Percentiles rank a stretch among this genome's conserved stretches.
phyloP scores from a whole-genome alignment of 2,888 invertebrate species.

The Dioctria rufipes region DNA sequence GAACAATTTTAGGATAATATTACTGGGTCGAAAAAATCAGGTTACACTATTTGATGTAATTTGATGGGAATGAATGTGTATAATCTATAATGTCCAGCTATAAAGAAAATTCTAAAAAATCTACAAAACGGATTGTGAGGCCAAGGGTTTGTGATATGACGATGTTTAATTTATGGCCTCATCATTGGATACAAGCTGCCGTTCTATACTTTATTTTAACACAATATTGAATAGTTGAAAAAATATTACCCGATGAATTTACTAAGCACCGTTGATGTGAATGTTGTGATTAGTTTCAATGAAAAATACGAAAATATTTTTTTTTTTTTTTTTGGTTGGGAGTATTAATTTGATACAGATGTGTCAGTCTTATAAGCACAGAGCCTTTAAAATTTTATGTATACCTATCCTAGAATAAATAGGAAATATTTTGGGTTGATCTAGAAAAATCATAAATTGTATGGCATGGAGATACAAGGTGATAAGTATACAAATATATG shows the following conservation, averaged over 20 bases:
- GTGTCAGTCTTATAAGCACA: too few species aligned
- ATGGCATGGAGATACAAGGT: too few species aligned
- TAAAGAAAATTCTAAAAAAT: neutral
- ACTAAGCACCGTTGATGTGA: slow-evolving; percentile 26
- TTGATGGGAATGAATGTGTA: neutral
- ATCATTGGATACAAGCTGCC: slow-evolving; percentile 44
- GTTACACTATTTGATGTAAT: neutral
- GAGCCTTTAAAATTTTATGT: too few species aligned
- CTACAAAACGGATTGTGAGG: neutral
- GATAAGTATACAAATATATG: too few species aligned
- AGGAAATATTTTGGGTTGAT: too few species aligned
- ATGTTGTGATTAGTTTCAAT: too few species aligned
- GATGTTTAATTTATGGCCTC: neutral
- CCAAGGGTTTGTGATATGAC: slow-evolving; percentile 6
- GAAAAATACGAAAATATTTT: too few species aligned
- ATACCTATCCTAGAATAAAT: too few species aligned
- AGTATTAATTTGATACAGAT: too few species aligned
- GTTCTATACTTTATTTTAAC: slow-evolving; percentile 48
- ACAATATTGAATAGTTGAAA: slow-evolving; percentile 55
- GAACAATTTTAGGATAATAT: neutral
- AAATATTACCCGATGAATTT: slow-evolving; percentile 55
- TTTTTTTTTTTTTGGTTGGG: too few species aligned
- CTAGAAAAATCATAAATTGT: too few species aligned
- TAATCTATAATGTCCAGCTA: neutral
- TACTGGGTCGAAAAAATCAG: too few species aligned